Evolutionary conservation across 2,888 invertebrate genomes (phyloP), one percentile per base, ranked within the genome.

Genomic region (Luperina testacea): DNA sequence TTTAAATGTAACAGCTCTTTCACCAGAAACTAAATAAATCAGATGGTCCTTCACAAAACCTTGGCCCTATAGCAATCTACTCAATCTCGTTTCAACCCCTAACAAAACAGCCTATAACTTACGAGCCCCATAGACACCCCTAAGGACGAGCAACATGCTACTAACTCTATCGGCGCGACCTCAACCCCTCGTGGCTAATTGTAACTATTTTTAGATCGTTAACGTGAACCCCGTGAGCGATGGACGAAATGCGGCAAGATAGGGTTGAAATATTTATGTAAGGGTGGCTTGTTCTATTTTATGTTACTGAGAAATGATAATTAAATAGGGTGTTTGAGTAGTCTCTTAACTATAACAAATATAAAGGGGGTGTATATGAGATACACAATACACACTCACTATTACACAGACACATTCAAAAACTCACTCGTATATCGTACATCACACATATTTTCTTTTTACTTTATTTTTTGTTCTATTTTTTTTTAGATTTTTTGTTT

Each of bases 121-220:
- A 78, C 70, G 1, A 42, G 24, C 74, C 76, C 74, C 4, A 77
- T 51, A 57, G 88, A 72, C 32, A 32, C 17, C 48, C 68, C 20
- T 64, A 78, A 74, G 75, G 79, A 72, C 75, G 71, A 63, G 70
- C 59, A 24, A 78, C 86, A 75, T 4, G 75, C 72, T 27, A 73
- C 70, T 83, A 82, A 77, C 77, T 82, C 76, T 75, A 78, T 61
- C 72, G 74, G 76, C 53, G 38, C 42, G 86, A 70, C 86, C 85
- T 85, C 78, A 83, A 72, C 78, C 72, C 61, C 63, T 48, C 11
- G 78, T 64, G 80, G 72, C 65, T 80, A 86, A 86, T 88, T 80
- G 69, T 73, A 24, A 67, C 73, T 87, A 87, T 86, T 85, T 86
- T 86, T 87, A 77, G 88, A 71, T 38, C 32, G 71, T 69, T 74